Evolutionary conservation across 2,113 vertebrate genomes (phyloP).

Genomic region (Notarius quadriscutis): DNA sequence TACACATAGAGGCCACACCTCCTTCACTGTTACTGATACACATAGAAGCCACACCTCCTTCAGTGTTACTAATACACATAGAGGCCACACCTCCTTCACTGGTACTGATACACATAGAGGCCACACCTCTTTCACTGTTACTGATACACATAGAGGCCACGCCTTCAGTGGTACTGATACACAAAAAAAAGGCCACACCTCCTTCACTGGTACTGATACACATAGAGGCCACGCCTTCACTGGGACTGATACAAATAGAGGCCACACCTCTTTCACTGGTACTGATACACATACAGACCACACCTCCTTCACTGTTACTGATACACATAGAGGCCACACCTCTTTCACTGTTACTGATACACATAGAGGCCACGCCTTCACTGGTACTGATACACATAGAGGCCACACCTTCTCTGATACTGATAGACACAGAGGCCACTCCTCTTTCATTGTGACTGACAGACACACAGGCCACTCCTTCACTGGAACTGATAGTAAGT

Average conservation of each 20-base stretch:
- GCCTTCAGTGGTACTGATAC: background rate
- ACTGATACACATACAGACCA: background rate
- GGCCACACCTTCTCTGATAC: background rate
- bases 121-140: background rate
- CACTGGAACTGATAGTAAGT: too few species aligned
- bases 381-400: background rate
- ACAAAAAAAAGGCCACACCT: background rate
- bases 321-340: background rate
- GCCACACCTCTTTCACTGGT: background rate
- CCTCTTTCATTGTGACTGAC: background rate
- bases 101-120: background rate
- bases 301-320: background rate
- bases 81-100: background rate
- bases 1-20: background rate
- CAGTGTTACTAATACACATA: background rate
- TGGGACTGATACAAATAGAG: background rate
- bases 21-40: background rate
- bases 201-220: background rate
- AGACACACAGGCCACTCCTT: background rate
- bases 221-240: background rate
- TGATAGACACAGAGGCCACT: background rate
- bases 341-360: background rate
- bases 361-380: background rate
- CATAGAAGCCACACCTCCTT: background rate
- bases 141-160: background rate